Evolutionary conservation across 1,140 invertebrate genomes (phyloP).

Genomic region (Penaeus japonicus): DNA sequence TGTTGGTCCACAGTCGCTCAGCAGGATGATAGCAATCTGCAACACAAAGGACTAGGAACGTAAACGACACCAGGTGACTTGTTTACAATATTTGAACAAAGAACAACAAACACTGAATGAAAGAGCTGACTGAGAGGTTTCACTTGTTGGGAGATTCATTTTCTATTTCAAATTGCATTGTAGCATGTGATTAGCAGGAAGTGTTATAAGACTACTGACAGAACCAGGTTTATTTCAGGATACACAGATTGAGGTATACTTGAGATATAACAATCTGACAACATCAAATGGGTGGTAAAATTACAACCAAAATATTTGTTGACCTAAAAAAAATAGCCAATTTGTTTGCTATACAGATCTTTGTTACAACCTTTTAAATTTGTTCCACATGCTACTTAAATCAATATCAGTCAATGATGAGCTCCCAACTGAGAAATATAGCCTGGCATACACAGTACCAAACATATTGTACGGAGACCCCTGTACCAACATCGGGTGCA

Average conservation of each 20-base stretch:
- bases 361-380: slow-evolving; percentile 28
- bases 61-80: slow-evolving; percentile 44
- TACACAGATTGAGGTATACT: slow-evolving; percentile 36
- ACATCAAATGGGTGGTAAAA: slow-evolving; percentile 37
- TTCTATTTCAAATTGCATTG: slow-evolving; percentile 17
- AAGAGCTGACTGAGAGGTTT: slow-evolving; percentile 39
- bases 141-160: slow-evolving; percentile 27
- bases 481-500: slow-evolving; percentile 8
- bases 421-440: slow-evolving; percentile 7
- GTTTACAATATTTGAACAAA: slow-evolving; percentile 46
- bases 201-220: not conserved
- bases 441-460: slow-evolving; percentile 9
- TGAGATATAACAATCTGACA: slow-evolving; percentile 27
- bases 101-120: slow-evolving; percentile 50
- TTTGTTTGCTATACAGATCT: not conserved
- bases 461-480: slow-evolving; percentile 8
- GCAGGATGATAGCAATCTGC: slow-evolving; percentile 46
- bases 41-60: slow-evolving; percentile 56
- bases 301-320: slow-evolving; percentile 53
- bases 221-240: slow-evolving; percentile 15
- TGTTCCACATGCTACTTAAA: slow-evolving; percentile 49
- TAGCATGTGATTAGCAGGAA: slow-evolving; percentile 54
- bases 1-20: slow-evolving; percentile 50
- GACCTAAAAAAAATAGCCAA: too few species aligned
- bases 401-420: slow-evolving; percentile 36